Conservation (phyloP, 2,113 vertebrate species). For the Etheostoma spectabile region DNA sequence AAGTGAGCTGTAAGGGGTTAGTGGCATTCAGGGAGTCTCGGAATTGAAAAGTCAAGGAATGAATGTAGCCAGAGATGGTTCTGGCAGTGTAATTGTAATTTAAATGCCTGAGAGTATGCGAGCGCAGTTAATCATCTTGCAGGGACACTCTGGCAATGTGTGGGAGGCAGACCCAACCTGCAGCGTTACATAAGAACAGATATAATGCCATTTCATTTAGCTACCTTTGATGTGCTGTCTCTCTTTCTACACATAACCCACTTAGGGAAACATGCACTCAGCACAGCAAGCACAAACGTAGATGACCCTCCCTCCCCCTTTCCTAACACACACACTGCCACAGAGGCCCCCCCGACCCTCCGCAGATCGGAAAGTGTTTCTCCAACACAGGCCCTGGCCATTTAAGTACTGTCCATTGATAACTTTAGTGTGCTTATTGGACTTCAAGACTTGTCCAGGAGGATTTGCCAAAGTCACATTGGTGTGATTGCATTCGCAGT, state of each 20-base stretch:
- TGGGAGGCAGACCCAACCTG: constrained; percentile 62
- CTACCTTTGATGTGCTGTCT: constrained; percentile 46
- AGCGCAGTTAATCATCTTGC: constrained; percentile 42
- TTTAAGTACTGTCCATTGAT: background rate
- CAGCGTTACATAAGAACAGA: constrained; percentile 79
- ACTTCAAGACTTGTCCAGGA: constrained; percentile 2
- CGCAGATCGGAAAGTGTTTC: constrained; percentile 23
- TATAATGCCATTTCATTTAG: constrained; percentile 60
- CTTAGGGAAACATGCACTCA: constrained; percentile 53
- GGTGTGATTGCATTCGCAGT: constrained; percentile 23
- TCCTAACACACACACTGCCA: background rate
- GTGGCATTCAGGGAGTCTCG: background rate
- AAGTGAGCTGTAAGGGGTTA: background rate
- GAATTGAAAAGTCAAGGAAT: background rate
- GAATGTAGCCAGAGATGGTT: background rate
- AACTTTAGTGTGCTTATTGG: background rate
- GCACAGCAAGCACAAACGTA: constrained; percentile 15
- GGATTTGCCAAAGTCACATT: constrained; percentile 8
- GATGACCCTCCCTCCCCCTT: background rate
- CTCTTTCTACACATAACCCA: constrained; percentile 54
- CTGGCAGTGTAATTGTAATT: background rate
- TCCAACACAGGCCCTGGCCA: constrained; percentile 5
- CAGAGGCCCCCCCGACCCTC: too few species aligned
- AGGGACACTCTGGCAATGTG: constrained; percentile 57
- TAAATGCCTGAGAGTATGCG: background rate